These are phyloP conservation scores for Gavialis gangeticus DNA, from an alignment of 2,113 vertebrate species.

Conservation along the genomic window DNA sequence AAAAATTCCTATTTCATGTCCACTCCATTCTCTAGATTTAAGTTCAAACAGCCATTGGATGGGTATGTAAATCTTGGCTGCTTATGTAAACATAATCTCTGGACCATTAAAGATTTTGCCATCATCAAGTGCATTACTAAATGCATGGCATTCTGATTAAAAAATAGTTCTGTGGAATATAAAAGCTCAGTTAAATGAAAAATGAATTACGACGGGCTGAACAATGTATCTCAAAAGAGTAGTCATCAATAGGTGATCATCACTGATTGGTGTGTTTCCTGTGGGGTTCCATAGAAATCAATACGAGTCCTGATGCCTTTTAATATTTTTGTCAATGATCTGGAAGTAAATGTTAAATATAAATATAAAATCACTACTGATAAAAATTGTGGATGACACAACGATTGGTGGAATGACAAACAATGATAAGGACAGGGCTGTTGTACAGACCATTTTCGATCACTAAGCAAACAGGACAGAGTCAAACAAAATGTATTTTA, in stretches of 20 bases:
- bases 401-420: background rate
- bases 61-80: background rate
- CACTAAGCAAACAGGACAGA: background rate
- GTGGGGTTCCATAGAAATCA: background rate
- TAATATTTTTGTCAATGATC: background rate
- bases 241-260: no score
- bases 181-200: no score
- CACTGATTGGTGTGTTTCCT: background rate
- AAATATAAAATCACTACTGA: background rate
- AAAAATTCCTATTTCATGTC: background rate
- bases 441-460: rapidly evolving
- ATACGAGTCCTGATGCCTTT: background rate
- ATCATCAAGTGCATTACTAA: background rate
- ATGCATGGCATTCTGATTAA: no score
- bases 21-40: background rate
- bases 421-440: rapidly evolving
- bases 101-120: background rate
- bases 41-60: background rate
- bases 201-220: no score
- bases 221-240: no score
- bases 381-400: background rate
- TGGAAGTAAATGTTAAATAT: background rate
- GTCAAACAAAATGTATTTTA: background rate
- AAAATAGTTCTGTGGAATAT: no score
- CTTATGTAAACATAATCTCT: background rate